Percentiles rank a stretch among this genome's conserved stretches.
Evolutionary conservation across 2,113 vertebrate genomes (phyloP).

Genomic region (Carlito syrichta): DNA sequence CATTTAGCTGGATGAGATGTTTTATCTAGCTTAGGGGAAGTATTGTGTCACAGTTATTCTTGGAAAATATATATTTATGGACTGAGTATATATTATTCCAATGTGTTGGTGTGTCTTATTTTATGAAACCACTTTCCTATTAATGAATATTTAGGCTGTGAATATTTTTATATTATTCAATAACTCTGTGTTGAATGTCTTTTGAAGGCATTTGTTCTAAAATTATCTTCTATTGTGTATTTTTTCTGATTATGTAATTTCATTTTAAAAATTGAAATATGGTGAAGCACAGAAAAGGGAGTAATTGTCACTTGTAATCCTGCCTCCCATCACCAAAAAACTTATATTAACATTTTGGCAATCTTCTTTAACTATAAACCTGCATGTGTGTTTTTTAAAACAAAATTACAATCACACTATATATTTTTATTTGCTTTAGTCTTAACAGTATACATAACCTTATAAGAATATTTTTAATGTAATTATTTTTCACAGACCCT

Average conservation of each 20-base stretch:
- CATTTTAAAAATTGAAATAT: neutral
- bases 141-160: neutral
- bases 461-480: neutral
- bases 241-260: slow-evolving; percentile 11
- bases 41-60: neutral
- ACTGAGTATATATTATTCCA: neutral
- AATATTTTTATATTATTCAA: slow-evolving; percentile 26
- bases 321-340: neutral
- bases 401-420: neutral
- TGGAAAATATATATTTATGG: slow-evolving; percentile 16
- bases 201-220: neutral
- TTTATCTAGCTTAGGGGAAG: neutral
- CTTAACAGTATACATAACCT: neutral
- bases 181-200: neutral
- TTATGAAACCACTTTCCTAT: neutral
- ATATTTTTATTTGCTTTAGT: slow-evolving; percentile 12
- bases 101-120: neutral
- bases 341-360: neutral
- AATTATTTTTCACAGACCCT: neutral
- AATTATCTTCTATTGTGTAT: neutral
- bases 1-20: neutral
- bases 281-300: neutral
- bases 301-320: neutral
- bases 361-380: neutral
- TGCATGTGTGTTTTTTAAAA: neutral